phyloP scores from a whole-genome alignment of 2,113 vertebrate genomes.

The Paedocypris sp. region DNA sequence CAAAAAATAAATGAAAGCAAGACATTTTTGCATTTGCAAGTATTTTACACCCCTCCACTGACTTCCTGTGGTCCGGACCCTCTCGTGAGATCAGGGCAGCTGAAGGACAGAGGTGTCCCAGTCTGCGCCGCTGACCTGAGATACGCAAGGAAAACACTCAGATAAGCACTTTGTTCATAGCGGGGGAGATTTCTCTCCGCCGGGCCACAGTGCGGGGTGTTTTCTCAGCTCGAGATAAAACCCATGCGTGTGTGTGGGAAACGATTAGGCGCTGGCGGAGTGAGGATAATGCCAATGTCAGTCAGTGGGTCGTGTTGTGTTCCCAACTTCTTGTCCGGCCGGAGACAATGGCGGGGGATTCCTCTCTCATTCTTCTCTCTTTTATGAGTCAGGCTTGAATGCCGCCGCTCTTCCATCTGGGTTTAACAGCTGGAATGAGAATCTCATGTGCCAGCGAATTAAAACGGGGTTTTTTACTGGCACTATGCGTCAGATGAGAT shows the following conservation, averaged over 20 bases:
- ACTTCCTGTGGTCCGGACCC: neutral
- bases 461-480: no score
- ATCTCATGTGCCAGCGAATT: no score
- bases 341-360: conserved; percentile 21
- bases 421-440: no score
- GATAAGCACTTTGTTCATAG: conserved; percentile 23
- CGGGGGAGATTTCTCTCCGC: conserved; percentile 17
- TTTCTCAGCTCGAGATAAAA: conserved; percentile 11
- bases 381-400: conserved; percentile 7
- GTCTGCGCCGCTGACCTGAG: neutral
- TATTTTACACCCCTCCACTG: no score
- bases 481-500: no score
- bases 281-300: conserved; percentile 13
- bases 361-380: neutral
- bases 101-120: conserved; percentile 14
- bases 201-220: neutral
- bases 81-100: neutral
- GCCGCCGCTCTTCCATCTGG: no score
- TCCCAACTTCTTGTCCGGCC: conserved; percentile 4
- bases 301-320: conserved; percentile 4
- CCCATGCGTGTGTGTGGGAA: neutral
- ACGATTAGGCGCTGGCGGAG: conserved; percentile 12
- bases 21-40: no score
- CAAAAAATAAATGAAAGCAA: no score
- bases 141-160: conserved; percentile 11